Conservation (phyloP, 2,888 invertebrate genomes). For the Ophioninae sp. region DNA sequence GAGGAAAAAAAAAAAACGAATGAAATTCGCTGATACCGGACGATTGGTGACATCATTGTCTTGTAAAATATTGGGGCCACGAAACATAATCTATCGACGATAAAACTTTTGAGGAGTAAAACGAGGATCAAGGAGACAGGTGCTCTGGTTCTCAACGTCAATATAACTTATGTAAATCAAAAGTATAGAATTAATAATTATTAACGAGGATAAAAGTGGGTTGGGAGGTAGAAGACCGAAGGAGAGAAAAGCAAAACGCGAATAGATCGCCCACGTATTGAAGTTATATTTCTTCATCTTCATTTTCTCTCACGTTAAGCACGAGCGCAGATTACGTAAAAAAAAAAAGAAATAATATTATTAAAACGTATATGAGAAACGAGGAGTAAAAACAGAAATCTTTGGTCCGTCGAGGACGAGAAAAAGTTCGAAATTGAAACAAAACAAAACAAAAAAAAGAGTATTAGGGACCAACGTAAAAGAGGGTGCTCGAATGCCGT, state of each 20-base stretch:
- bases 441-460: too few species aligned
- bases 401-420: constrained; percentile 40
- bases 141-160: constrained; percentile 74
- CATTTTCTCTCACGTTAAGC: constrained; percentile 63
- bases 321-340: constrained; percentile 53
- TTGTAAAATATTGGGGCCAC: constrained; percentile 79
- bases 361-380: neutral
- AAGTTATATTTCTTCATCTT: constrained; percentile 66
- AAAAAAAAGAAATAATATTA: too few species aligned
- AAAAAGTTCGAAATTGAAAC: constrained; percentile 8
- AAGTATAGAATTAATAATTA: constrained; percentile 62
- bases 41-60: constrained; percentile 70
- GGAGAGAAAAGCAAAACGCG: constrained; percentile 42
- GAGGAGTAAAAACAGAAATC: constrained; percentile 7
- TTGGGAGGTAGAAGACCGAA: constrained; percentile 38
- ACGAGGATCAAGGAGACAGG: constrained; percentile 67
- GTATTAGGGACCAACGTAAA: constrained; percentile 75
- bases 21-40: constrained; percentile 60
- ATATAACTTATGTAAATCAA: constrained; percentile 67
- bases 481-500: constrained; percentile 66
- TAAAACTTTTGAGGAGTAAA: constrained; percentile 58
- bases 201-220: constrained; percentile 58
- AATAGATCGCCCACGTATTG: constrained; percentile 56
- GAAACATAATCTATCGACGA: constrained; percentile 76
- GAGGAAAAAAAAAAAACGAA: constrained; percentile 22